Percentiles rank a stretch among this genome's conserved stretches.
Evolutionary conservation across 2,888 invertebrate genomes (phyloP).

Genomic region (Lepidonotus clava): DNA sequence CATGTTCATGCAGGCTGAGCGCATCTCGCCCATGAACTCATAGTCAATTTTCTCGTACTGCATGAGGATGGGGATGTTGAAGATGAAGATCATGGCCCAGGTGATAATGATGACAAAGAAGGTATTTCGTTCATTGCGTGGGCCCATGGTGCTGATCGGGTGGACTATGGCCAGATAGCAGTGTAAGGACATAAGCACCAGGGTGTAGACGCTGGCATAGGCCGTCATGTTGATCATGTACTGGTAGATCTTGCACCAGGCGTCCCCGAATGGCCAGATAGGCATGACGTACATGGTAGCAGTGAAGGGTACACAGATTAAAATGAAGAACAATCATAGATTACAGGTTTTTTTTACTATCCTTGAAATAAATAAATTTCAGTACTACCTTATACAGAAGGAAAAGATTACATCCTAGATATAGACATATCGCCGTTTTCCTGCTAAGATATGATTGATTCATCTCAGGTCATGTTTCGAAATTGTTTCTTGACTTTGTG

Average conservation of each 20-base stretch:
- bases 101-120: constrained; percentile 88
- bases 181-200: constrained; percentile 96
- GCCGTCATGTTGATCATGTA: constrained; percentile 95
- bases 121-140: constrained; percentile 89
- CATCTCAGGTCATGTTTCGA: too few species aligned
- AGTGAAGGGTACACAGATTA: constrained; percentile 96
- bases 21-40: constrained; percentile 78
- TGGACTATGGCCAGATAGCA: constrained; percentile 95
- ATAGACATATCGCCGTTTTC: too few species aligned
- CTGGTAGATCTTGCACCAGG: constrained; percentile 94
- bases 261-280: constrained; percentile 93
- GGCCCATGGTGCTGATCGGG: constrained; percentile 92
- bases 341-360: too few species aligned
- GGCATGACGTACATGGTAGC: constrained; percentile 93
- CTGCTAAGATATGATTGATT: too few species aligned
- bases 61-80: constrained; percentile 77
- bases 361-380: too few species aligned
- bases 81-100: constrained; percentile 87
- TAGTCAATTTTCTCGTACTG: constrained; percentile 70
- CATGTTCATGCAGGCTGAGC: constrained; percentile 72
- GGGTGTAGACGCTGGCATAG: constrained; percentile 94
- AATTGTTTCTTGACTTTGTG: too few species aligned
- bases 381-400: too few species aligned
- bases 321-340: constrained; percentile 94
- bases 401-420: too few species aligned